Evolutionary conservation across 2,113 vertebrate genomes (phyloP).

Genomic region (Trogon surrucura): DNA sequence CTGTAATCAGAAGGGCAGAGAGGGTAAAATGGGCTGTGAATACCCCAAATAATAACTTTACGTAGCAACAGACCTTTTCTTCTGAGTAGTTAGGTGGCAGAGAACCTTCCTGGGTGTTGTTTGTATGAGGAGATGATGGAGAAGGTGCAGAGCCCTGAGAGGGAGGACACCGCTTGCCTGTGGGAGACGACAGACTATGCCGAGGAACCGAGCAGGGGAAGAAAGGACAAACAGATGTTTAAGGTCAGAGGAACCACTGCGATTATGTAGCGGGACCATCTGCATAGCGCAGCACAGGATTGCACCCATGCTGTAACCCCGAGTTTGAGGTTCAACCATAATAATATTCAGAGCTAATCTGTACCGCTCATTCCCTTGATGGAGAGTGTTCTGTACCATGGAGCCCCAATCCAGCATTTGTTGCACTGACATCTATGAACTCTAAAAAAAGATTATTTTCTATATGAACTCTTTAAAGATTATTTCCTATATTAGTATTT

Average conservation of each 20-base stretch:
- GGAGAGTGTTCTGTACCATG: neutral
- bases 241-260: neutral
- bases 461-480: neutral
- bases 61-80: neutral
- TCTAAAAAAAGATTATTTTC: neutral
- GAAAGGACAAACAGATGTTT: neutral
- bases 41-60: neutral
- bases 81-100: neutral
- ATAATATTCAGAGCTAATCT: neutral
- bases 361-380: rapidly evolving
- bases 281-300: neutral
- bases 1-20: neutral
- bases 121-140: neutral
- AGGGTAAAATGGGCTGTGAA: neutral
- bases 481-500: neutral
- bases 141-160: neutral
- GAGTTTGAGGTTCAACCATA: neutral
- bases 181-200: neutral
- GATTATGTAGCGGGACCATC: neutral
- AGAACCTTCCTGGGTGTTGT: neutral
- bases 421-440: neutral
- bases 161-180: neutral
- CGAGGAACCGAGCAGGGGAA: rapidly evolving
- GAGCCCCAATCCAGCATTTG: neutral
- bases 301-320: neutral